Conservation (phyloP, 1,140 invertebrate species). For the Leucophenga varia region DNA sequence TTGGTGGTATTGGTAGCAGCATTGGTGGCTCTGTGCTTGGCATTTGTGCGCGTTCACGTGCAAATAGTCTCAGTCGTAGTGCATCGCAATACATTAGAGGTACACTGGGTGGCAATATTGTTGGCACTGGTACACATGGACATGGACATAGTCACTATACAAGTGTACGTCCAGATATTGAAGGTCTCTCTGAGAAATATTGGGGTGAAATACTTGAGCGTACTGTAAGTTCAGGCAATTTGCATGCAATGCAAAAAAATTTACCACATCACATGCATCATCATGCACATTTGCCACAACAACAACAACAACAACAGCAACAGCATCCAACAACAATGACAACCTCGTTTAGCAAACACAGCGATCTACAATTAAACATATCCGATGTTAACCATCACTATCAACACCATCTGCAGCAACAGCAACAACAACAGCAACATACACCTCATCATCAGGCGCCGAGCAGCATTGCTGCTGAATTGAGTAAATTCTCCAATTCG, state of each 20-base stretch:
- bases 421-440: constrained; percentile 16
- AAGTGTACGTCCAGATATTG: constrained; percentile 61
- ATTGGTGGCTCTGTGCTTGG: constrained; percentile 48
- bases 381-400: background rate
- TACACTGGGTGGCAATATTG: constrained; percentile 17
- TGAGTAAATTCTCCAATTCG: constrained; percentile 53
- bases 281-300: constrained; percentile 26
- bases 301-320: constrained; percentile 46
- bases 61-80: constrained; percentile 48
- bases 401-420: background rate
- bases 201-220: constrained; percentile 75
- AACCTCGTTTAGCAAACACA: constrained; percentile 52
- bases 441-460: background rate
- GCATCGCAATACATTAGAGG: constrained; percentile 46
- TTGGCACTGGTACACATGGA: constrained; percentile 3
- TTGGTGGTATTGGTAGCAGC: constrained; percentile 31
- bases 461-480: constrained; percentile 20
- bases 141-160: constrained; percentile 27
- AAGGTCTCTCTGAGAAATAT: constrained; percentile 73
- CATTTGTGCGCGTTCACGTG: constrained; percentile 44
- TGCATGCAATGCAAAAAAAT: constrained; percentile 65
- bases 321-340: constrained; percentile 33
- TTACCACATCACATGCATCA: constrained; percentile 36
- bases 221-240: constrained; percentile 68
- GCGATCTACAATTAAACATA: constrained; percentile 49